Percentiles rank a stretch among this genome's conserved stretches.
Conservation (phyloP, 2,888 invertebrate species). For the Hirtodrosophila cameraria region DNA sequence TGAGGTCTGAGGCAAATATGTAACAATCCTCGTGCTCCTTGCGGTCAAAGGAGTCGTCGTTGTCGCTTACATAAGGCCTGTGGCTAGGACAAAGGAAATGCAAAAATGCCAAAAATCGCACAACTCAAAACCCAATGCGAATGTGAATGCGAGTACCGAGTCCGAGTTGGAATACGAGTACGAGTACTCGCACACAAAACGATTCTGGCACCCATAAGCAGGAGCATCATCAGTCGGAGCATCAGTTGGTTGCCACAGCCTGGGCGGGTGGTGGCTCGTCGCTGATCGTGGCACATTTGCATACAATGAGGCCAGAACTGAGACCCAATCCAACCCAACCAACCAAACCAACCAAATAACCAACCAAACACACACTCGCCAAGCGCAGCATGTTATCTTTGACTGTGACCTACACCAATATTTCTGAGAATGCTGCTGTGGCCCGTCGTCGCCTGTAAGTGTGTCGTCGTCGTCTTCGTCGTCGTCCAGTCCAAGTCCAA, state of each 20-base stretch:
- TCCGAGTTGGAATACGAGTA: constrained; percentile 20
- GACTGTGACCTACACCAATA: constrained; percentile 85
- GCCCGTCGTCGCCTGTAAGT: constrained; percentile 75
- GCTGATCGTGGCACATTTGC: constrained; percentile 83
- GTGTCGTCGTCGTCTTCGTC: constrained; percentile 65
- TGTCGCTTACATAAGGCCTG: constrained; percentile 65
- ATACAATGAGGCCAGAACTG: constrained; percentile 83
- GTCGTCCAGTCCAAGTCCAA: constrained; percentile 54
- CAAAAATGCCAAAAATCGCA: constrained; percentile 82
- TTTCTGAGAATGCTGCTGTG: constrained; percentile 84
- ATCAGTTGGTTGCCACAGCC: constrained; percentile 35
- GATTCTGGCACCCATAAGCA: constrained; percentile 77
- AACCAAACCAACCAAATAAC: constrained; percentile 7
- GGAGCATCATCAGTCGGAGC: constrained; percentile 37
- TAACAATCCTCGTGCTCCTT: constrained; percentile 68
- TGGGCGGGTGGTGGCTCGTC: constrained; percentile 73
- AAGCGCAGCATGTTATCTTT: constrained; percentile 84
- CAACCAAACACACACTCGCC: constrained; percentile 22
- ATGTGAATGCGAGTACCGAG: constrained; percentile 33
- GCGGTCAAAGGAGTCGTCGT: constrained; percentile 49
- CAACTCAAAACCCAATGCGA: constrained; percentile 70
- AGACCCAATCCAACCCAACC: constrained; percentile 41
- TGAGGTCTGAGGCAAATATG: constrained; percentile 57
- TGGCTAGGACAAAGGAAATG: constrained; percentile 76
- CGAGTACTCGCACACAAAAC: constrained; percentile 67